Evolutionary conservation across 2,113 vertebrate species (phyloP).

Genomic region (Machaerirhynchus nigripectus): DNA sequence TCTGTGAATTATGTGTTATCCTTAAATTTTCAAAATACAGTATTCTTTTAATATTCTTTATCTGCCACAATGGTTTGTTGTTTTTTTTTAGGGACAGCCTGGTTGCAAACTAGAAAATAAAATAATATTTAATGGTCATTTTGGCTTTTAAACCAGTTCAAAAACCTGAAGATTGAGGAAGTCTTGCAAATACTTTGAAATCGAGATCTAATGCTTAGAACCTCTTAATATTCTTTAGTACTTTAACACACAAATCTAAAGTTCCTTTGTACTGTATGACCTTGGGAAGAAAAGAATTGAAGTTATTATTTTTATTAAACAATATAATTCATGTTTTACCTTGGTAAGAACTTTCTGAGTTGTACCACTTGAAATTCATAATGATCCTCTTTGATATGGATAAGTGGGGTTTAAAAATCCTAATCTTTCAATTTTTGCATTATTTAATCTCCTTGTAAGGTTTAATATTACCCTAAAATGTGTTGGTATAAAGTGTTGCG

Average conservation of each 20-base stretch:
- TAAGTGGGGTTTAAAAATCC: neutral
- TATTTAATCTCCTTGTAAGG: neutral
- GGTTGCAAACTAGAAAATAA: neutral
- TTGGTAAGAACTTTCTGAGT: neutral
- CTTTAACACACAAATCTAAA: neutral
- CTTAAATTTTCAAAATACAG: neutral
- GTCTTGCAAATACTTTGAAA: neutral
- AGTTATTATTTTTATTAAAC: neutral
- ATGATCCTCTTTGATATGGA: neutral
- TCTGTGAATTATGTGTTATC: neutral
- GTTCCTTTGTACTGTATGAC: neutral
- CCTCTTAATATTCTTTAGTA: neutral
- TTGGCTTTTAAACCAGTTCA: neutral
- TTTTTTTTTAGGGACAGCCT: neutral
- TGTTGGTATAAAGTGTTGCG: neutral
- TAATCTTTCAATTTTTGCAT: neutral
- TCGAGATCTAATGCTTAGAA: neutral
- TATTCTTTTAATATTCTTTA: neutral
- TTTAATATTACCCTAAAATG: neutral
- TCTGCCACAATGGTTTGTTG: rapidly evolving
- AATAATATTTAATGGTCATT: neutral
- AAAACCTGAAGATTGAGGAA: neutral
- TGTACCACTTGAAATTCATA: neutral
- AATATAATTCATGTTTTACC: neutral
- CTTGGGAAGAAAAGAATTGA: neutral